These are phyloP conservation scores for Eulimnadia texana DNA, from an alignment of 1,140 invertebrate genomes.

Conservation along the genomic window DNA sequence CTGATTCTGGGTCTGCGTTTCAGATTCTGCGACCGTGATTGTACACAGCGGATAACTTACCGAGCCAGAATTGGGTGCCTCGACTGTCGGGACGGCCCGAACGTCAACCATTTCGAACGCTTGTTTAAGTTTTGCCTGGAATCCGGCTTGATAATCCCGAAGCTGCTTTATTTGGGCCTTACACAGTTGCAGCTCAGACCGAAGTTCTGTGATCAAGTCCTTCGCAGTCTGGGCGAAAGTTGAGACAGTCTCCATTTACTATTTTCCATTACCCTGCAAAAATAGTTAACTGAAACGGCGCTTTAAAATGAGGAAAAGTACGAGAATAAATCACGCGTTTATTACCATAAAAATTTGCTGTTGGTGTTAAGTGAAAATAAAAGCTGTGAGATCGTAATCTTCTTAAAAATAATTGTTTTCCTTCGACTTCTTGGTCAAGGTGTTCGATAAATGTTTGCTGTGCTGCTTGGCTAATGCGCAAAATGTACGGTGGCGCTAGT, in stretches of 20 bases:
- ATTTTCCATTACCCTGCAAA: background rate
- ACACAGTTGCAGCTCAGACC: background rate
- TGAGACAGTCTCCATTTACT: slow-evolving; percentile 6
- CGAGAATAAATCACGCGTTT: too few species aligned
- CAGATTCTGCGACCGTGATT: background rate
- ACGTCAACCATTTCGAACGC: slow-evolving; percentile 1
- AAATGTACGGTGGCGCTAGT: too few species aligned
- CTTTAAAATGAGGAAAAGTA: too few species aligned
- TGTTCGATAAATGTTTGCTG: too few species aligned
- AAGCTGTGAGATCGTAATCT: too few species aligned
- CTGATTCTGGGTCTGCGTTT: background rate
- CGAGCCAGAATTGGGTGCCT: background rate
- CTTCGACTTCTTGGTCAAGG: too few species aligned
- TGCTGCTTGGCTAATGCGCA: too few species aligned
- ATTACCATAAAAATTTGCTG: too few species aligned
- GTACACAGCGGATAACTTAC: background rate
- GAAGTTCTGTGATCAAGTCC: background rate
- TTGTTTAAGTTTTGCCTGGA: background rate
- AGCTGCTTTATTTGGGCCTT: background rate
- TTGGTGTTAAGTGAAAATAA: too few species aligned
- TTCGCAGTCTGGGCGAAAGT: background rate
- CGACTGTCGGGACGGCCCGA: background rate
- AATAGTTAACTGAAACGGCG: too few species aligned
- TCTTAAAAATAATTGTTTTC: too few species aligned
- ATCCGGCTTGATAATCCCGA: background rate